Conservation (phyloP, 2,797 vertebrate species). For the Odontamblyopus lacepedii region DNA sequence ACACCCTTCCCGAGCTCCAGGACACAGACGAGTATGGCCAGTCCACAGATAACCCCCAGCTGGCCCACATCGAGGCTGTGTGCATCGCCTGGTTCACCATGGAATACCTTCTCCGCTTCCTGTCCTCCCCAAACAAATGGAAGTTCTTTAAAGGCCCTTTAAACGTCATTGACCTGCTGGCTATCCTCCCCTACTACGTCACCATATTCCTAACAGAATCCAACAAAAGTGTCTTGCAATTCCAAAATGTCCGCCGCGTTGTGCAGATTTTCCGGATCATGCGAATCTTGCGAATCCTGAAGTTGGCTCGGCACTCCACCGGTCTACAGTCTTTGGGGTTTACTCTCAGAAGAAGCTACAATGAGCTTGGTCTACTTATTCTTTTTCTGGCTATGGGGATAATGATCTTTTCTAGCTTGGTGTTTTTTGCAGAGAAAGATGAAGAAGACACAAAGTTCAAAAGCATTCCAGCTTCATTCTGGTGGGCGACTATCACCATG, state of each 20-base stretch:
- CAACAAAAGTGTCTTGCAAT: slow-evolving; percentile 98
- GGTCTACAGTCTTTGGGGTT: slow-evolving; percentile 97
- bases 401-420: slow-evolving; percentile 99
- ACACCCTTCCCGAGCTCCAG: slow-evolving; percentile 97
- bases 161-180: slow-evolving; percentile 95
- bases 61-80: slow-evolving; percentile 96
- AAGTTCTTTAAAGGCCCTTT: slow-evolving; percentile 99
- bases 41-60: slow-evolving; percentile 92
- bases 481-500: slow-evolving; percentile 99
- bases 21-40: slow-evolving; percentile 92
- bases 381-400: slow-evolving; percentile 99
- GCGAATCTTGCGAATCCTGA: slow-evolving; percentile 96
- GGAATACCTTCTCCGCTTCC: slow-evolving; percentile 97
- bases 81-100: slow-evolving; percentile 99
- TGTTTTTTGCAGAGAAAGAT: slow-evolving; percentile 98
- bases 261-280: slow-evolving; percentile 99
- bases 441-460: slow-evolving; percentile 99
- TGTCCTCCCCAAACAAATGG: slow-evolving; percentile 98
- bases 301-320: slow-evolving; percentile 95
- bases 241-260: slow-evolving; percentile 95
- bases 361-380: slow-evolving; percentile 95
- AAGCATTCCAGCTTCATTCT: slow-evolving; percentile 98
- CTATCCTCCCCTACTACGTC: slow-evolving; percentile 96
- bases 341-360: slow-evolving; percentile 95
- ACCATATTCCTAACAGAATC: slow-evolving; percentile 99